Evolutionary conservation across 1,140 invertebrate species (phyloP), one percentile per base, ranked within the genome.

Genomic region (Drosophila navojoa): DNA sequence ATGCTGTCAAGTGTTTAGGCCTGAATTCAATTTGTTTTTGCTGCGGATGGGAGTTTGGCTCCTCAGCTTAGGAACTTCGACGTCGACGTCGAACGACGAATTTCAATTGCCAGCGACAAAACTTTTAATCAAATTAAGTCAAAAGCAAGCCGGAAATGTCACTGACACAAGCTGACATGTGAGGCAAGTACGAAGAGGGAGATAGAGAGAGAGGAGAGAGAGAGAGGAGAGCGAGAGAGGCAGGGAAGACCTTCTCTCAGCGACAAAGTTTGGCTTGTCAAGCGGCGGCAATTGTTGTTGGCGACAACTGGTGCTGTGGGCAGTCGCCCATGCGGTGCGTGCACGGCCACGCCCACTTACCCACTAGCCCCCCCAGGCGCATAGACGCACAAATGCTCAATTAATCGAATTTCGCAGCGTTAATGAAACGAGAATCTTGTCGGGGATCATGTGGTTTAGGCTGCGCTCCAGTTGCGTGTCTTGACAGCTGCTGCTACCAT

Each of bases 41-140:
- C 42, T 44, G 5, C 4, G 19, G 25, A 35, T n/a, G 25, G 6
- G 19, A 7, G 35, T 50, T 53, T 38, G 35, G 35, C 35, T 38
- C 4, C 35, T 38, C 42, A 38, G 50, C 49, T 27, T 35, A 52
- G 49, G 16, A 60, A 68, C 45, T 73, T 67, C n/a, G 53, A 47
- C 22, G 38, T 19, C 19, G 38, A 1, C 19, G 19, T 22, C 49
- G 25, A 52, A 16, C 45, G 50, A 38, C 44, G 58, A 45, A 57
- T 74, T 74, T 74, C 53, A 70, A 59, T 75, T 71, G 64, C 78
- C 76, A 47, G 76, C 64, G 71, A 57, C 76, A 87, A 89, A 72
- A 87, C 79, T 87, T 87, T 87, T 87, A 87, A 87, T 87, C 82
- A 87, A 87, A 87, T 87, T 87, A 87, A 87, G 82, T 87, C 82